Conservation (phyloP, 2,797 vertebrate genomes). For the Cuculus canorus region DNA sequence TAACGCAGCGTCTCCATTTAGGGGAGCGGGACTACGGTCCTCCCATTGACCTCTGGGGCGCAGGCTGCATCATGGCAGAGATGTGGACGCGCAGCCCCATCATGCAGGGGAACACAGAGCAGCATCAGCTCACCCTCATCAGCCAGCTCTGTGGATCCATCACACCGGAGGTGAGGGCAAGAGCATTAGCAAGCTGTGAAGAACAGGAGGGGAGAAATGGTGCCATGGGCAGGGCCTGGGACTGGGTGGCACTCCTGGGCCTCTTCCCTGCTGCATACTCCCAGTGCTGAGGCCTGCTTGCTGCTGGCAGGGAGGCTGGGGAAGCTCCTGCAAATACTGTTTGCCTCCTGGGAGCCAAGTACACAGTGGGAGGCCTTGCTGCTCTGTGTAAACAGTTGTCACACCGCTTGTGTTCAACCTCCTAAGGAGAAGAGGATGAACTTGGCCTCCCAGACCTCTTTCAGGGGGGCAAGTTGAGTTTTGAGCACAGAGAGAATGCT, state of each 20-base stretch:
- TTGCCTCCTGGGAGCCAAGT: not conserved
- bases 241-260: fast-evolving
- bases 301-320: not conserved
- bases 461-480: fast-evolving
- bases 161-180: constrained; percentile 86
- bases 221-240: not conserved
- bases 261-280: not conserved
- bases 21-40: constrained; percentile 97
- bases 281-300: not conserved
- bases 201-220: not conserved
- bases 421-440: not conserved
- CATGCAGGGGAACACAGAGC: constrained; percentile 99
- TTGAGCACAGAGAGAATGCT: not conserved
- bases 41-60: constrained; percentile 97
- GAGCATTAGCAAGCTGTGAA: fast-evolving
- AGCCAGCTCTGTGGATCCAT: constrained; percentile 98
- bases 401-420: not conserved
- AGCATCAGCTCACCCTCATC: constrained; percentile 97
- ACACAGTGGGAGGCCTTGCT: not conserved
- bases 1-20: constrained; percentile 63
- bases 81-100: constrained; percentile 99
- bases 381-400: not conserved
- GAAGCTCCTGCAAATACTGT: not conserved
- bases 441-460: not conserved
- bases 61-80: constrained; percentile 98